These are phyloP conservation scores for Celastrina argiolus DNA, from an alignment of 2,888 invertebrate genomes.

Conservation along the genomic window DNA sequence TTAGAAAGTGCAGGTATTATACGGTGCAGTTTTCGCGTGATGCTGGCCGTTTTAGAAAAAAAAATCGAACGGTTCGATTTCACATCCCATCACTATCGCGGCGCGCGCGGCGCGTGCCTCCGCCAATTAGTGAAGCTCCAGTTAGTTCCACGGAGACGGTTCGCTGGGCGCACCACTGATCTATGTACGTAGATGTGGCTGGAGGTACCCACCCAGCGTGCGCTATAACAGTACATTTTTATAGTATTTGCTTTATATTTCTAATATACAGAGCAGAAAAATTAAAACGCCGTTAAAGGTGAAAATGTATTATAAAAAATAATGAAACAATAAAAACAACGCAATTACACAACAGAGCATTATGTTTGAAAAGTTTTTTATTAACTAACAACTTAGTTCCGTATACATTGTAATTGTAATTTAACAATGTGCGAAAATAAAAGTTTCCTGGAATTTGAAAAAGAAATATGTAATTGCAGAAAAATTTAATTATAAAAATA, in stretches of 20 bases:
- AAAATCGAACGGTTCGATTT: conserved; percentile 65
- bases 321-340: not conserved
- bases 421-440: not conserved
- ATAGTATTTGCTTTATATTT: not conserved
- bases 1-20: conserved; percentile 23
- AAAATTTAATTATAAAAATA: no score
- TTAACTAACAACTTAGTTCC: not conserved
- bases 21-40: conserved; percentile 26
- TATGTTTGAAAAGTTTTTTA: not conserved
- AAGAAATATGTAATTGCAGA: not conserved
- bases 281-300: not conserved
- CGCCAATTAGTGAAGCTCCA: conserved; percentile 77
- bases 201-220: not conserved
- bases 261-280: conserved; percentile 11
- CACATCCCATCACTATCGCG: conserved; percentile 69
- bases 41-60: conserved; percentile 40
- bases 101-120: conserved; percentile 71
- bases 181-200: conserved; percentile 3
- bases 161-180: conserved; percentile 47
- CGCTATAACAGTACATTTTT: not conserved
- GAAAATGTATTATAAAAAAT: not conserved
- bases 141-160: conserved; percentile 67
- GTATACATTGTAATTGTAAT: not conserved
- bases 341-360: not conserved
- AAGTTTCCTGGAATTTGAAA: not conserved